These are phyloP conservation scores for Lycaon pictus DNA, from an alignment of 2,113 vertebrate genomes.

Conservation along the genomic window DNA sequence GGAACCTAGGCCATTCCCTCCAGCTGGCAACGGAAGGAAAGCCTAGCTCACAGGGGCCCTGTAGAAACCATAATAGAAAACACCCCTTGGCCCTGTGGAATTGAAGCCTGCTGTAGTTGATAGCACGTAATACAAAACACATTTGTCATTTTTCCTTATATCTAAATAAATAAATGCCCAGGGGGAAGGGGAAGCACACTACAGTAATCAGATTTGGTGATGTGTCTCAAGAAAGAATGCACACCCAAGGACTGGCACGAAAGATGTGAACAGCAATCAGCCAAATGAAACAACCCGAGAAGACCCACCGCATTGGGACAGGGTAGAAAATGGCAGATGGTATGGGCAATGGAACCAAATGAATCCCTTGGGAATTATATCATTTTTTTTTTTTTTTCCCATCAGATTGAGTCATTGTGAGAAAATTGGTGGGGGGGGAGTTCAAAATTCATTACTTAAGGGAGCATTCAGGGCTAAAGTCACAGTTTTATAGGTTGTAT, in stretches of 20 bases:
- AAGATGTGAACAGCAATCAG: not conserved
- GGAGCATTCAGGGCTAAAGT: conserved; percentile 53
- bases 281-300: conserved; percentile 5
- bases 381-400: conserved; percentile 74
- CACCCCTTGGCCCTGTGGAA: not conserved
- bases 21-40: not conserved
- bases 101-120: not conserved
- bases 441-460: conserved; percentile 79
- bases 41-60: not conserved
- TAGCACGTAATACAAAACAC: conserved; percentile 76
- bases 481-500: conserved; percentile 46
- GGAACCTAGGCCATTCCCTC: not conserved
- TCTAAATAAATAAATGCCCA: conserved; percentile 48
- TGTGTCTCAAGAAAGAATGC: conserved; percentile 76
- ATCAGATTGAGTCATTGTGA: conserved; percentile 84
- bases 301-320: conserved; percentile 72
- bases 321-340: conserved; percentile 68
- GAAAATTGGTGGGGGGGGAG: conserved; percentile 77
- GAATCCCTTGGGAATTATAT: conserved; percentile 83
- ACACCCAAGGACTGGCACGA: conserved; percentile 46
- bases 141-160: conserved; percentile 46
- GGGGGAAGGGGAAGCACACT: not conserved
- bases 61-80: conserved; percentile 28
- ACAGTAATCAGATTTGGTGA: conserved; percentile 72
- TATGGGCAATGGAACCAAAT: conserved; percentile 74